Base-by-base conservation (phyloP, 2,888 invertebrate species). In the Sthenelais limicola region DNA sequence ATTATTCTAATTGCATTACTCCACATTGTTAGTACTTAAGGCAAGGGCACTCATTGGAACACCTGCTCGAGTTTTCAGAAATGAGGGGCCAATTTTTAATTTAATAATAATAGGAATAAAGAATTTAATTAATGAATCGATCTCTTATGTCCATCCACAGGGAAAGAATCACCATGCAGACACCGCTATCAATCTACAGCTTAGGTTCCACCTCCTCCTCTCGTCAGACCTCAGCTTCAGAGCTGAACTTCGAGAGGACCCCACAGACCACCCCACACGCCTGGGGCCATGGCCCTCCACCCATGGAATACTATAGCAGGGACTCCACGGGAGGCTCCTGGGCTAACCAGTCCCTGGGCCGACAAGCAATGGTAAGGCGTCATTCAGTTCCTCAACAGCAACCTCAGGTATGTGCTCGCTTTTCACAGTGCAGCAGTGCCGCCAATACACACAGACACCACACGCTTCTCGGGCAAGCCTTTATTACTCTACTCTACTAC, bases 111-210 rank as follows among this genome's bases (percentile, higher is more conserved):
- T 9, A 43, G 24, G 47, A 9, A 47, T 15, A 21, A 32, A 62
- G 12, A 9, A 12, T 62, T 62, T 28, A 12, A 12, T 62, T 62
- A 30, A 18, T 18, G 12, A 18, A 12, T 52, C 32, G 7, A 15
- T n/a, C n/a, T n/a, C n/a, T 51, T 33, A 24, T 9, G 35, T 15
- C 35, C 56, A 15, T 2, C 3, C 18, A 18, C 70, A 73, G 73
- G 26, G 74, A 69, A 54, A 48, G 67, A 28, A 51, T 69, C 52
- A 26, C 70, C 47, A 30, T 47, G n/a, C 32, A 54, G 18, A 75
- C 72, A 7, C 75, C 73, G 7, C 24, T 73, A 35, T 75, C 75
- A 33, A 67, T 74, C 18, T 73, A 73, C 73, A 75, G 75, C 38
- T 51, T 73, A 24, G 68, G 71, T 28, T 73, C 75, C 24, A 67